These are phyloP conservation scores for Mormyrus proboscirostris DNA, from an alignment of 2,797 vertebrate species.

Conservation along the genomic window DNA sequence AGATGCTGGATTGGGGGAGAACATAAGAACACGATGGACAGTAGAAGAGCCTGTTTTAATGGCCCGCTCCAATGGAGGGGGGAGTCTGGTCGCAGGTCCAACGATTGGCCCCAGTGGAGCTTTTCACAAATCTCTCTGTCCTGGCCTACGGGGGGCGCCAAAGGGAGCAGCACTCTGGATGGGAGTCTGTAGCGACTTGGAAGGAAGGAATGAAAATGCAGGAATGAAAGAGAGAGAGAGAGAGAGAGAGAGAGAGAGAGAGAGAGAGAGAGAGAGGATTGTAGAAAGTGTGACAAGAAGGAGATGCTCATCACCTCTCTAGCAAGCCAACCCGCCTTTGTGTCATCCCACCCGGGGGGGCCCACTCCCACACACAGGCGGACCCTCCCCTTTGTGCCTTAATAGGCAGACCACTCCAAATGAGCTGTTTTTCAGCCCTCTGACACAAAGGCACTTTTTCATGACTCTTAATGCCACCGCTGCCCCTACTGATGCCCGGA, in stretches of 20 bases:
- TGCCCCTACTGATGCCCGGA: conserved; percentile 57
- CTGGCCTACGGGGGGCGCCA: conserved; percentile 17
- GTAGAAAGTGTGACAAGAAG: conserved; percentile 40
- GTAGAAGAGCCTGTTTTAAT: background rate
- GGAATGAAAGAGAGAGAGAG: background rate
- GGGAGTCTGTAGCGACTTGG: background rate
- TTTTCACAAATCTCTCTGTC: background rate
- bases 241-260: conserved; percentile 38
- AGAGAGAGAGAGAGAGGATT: conserved; percentile 36
- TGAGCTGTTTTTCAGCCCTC: conserved; percentile 64
- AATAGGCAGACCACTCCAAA: conserved; percentile 63
- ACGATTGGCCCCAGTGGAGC: background rate
- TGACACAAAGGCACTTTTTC: conserved; percentile 68
- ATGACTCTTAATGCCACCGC: conserved; percentile 61
- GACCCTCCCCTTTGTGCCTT: conserved; percentile 59
- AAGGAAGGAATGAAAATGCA: background rate
- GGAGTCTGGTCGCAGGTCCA: background rate
- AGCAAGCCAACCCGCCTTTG: conserved; percentile 12
- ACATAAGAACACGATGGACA: background rate
- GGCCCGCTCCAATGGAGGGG: background rate
- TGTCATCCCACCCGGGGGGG: background rate
- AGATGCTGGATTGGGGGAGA: background rate
- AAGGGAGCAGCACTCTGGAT: conserved; percentile 12
- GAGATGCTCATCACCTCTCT: conserved; percentile 47
- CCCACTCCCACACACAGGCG: conserved; percentile 45